Evolutionary conservation across 1,140 invertebrate genomes (phyloP), one percentile per base, ranked within the genome.

Genomic region (Drosophila nannoptera): DNA sequence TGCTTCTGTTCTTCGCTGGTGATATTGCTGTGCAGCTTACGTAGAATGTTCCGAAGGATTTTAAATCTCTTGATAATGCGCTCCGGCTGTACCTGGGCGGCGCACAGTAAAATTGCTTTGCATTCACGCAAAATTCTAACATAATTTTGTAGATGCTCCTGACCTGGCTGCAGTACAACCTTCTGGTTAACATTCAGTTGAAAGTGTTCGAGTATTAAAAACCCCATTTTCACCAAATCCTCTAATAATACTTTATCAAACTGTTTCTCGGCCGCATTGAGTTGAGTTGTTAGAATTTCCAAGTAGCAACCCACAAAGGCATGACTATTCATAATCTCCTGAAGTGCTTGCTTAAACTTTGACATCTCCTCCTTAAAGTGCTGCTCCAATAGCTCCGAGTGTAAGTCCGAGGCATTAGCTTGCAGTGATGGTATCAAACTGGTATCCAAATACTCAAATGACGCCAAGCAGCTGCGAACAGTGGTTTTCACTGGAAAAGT

Each of bases 51-150:
- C 22, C 83, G 77, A 53, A 89, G 53, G 67, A 89, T 88, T 38
- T 88, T 89, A 46, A 89, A 89, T 40, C 88, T 74, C 63, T 89
- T 89, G 2, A 89, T 48, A 5, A 89, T 80, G 9, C 88, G 81
- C 33, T 63, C 32, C 3, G 61, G 55, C 7, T 88, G 65, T n/a
- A 89, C 87, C 36, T 89, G 83, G 8, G 77, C 43, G 5, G 87
- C 72, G 66, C 87, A 89, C 61, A 86, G 71, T 2, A 88, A 46
- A 43, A 89, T 86, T 0, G 88, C 88, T 35, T 77, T 81, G 54
- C 88, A 89, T 52, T 89, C 88, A 1, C 77, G 75, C 52, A 87
- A 7, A 36, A 89, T 87, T 7, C 64, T 32, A 5, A 72, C 58
- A 11, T 78, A 80, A 43, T 89, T 83, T 5, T 87, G 52, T 36